phyloP scores from a whole-genome alignment of 2,888 invertebrate genomes.

The Mylabris sibirica region DNA sequence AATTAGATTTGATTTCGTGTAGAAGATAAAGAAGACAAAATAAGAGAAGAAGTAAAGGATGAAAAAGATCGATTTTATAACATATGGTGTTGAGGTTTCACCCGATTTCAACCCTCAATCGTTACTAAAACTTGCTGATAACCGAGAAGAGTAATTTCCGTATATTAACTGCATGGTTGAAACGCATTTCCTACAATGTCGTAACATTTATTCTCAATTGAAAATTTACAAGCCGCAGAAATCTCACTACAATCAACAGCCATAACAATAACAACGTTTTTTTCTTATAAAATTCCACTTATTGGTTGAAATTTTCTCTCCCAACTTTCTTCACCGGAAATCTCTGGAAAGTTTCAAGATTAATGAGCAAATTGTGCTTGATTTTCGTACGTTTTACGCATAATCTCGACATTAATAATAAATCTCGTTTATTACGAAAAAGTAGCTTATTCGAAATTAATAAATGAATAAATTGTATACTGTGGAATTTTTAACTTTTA shows the following conservation, averaged over 20 bases:
- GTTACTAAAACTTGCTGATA: neutral
- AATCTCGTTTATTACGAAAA: neutral
- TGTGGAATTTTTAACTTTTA: neutral
- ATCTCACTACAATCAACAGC: neutral
- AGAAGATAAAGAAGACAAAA: neutral
- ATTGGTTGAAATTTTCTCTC: neutral
- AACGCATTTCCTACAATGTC: neutral
- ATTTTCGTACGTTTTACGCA: too few species aligned
- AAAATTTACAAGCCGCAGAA: neutral
- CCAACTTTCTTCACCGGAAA: neutral
- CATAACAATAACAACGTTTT: neutral
- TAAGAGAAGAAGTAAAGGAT: neutral
- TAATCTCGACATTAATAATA: neutral
- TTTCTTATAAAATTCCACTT: neutral
- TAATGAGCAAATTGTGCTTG: too few species aligned
- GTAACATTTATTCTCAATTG: neutral
- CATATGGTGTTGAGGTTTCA: neutral
- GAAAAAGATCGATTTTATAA: neutral
- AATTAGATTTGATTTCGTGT: neutral
- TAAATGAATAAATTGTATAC: neutral
- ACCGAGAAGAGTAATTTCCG: constrained; percentile 5
- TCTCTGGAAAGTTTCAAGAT: too few species aligned
- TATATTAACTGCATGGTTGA: neutral
- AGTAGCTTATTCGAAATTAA: neutral
- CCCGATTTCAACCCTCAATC: neutral